A percentile compares a stretch with the other conserved stretches of the same genome.
These are phyloP conservation scores for Halocynthia aurantium DNA, from an alignment of 23 tunicate genomes.

Conservation along the genomic window DNA sequence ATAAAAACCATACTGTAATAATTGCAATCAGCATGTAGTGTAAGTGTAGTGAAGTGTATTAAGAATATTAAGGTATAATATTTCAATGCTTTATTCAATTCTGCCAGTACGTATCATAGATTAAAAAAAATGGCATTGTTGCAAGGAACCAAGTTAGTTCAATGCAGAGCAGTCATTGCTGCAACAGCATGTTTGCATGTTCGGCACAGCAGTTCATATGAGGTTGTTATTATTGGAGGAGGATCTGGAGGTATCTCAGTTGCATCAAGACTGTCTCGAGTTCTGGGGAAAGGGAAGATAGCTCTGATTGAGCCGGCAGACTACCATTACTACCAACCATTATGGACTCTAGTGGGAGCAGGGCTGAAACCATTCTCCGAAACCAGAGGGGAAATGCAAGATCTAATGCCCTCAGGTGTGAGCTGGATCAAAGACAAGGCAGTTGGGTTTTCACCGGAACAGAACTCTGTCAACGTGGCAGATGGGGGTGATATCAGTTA, in stretches of 20 bases:
- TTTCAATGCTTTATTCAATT: too few species aligned
- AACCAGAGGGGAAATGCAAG: conserved; percentile 55
- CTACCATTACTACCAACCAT: conserved; percentile 91
- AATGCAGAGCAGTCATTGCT: too few species aligned
- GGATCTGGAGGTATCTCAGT: conserved; percentile 92
- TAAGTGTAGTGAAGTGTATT: too few species aligned
- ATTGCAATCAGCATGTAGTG: too few species aligned
- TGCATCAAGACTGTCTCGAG: conserved; percentile 59
- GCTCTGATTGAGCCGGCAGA: conserved; percentile 79
- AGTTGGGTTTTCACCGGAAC: conserved; percentile 56
- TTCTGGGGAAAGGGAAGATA: conserved; percentile 76
- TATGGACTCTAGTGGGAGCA: conserved; percentile 96
- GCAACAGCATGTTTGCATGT: too few species aligned
- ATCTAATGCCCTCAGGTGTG: conserved; percentile 68
- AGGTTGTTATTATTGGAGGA: conserved; percentile 92
- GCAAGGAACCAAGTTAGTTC: too few species aligned
- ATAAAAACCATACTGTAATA: too few species aligned
- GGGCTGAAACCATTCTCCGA: conserved; percentile 67
- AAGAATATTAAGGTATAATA: too few species aligned
- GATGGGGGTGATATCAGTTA: conserved; percentile 57
- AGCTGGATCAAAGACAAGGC: conserved; percentile 67
- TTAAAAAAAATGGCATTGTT: too few species aligned
- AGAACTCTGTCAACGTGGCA: conserved; percentile 49
- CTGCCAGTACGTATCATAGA: too few species aligned
- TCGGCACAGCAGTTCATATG: conserved; percentile 40